Conservation (phyloP, 2,888 invertebrate species). For the Camptogramma bilineatum region DNA sequence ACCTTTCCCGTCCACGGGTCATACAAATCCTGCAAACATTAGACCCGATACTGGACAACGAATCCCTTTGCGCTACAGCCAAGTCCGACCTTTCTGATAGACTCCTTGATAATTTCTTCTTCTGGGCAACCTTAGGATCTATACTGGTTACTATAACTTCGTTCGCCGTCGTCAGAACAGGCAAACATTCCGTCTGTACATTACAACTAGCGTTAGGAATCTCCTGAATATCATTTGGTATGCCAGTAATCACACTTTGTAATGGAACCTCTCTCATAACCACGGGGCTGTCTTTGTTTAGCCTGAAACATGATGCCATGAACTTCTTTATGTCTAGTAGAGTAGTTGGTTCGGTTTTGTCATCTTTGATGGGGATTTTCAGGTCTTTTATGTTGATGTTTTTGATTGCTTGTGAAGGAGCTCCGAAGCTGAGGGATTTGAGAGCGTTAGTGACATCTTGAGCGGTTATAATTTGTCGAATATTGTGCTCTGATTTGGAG, state of each 20-base stretch:
- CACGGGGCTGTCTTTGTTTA: constrained; percentile 58
- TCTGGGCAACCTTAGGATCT: constrained; percentile 64
- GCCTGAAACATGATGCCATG: constrained; percentile 73
- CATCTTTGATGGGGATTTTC: constrained; percentile 59
- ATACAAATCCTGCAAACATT: constrained; percentile 89
- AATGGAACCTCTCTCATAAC: constrained; percentile 55
- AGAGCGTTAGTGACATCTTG: constrained; percentile 73
- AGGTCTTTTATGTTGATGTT: constrained; percentile 60
- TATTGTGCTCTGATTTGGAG: constrained; percentile 78
- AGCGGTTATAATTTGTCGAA: constrained; percentile 69
- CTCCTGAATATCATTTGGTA: constrained; percentile 49
- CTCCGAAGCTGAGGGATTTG: constrained; percentile 66
- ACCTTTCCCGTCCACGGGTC: constrained; percentile 78
- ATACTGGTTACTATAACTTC: constrained; percentile 63
- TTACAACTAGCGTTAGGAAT: constrained; percentile 56
- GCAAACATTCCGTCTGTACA: constrained; percentile 51
- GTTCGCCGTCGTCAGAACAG: constrained; percentile 49
- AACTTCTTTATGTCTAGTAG: constrained; percentile 71
- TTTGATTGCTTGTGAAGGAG: constrained; percentile 50
- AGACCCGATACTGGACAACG: constrained; percentile 83
- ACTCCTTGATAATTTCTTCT: constrained; percentile 68
- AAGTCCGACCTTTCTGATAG: constrained; percentile 70
- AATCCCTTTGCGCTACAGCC: constrained; percentile 66
- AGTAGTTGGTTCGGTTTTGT: constrained; percentile 55
- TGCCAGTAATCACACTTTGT: constrained; percentile 53